These are phyloP conservation scores for Pocota personata DNA, from an alignment of 2,888 invertebrate species.

Conservation along the genomic window DNA sequence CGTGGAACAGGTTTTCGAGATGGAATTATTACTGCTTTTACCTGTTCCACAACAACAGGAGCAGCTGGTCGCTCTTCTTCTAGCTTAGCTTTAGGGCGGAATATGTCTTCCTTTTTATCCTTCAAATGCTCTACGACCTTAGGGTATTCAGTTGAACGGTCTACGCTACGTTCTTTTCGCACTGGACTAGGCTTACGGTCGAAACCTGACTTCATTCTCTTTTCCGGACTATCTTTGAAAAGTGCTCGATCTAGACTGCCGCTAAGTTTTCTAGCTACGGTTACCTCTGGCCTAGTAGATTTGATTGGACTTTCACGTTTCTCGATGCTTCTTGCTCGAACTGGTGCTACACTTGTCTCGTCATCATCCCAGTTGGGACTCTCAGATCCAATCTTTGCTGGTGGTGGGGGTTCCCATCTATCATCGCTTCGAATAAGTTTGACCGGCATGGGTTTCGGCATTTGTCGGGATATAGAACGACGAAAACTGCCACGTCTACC, in stretches of 20 bases:
- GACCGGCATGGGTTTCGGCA: slow-evolving; percentile 56
- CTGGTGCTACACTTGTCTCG: slow-evolving; percentile 60
- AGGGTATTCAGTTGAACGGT: slow-evolving; percentile 59
- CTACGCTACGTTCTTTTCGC: slow-evolving; percentile 62
- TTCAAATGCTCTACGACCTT: slow-evolving; percentile 79
- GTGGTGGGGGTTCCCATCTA: slow-evolving; percentile 65
- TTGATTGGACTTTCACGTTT: slow-evolving; percentile 58
- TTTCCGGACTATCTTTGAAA: slow-evolving; percentile 74
- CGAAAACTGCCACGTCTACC: slow-evolving; percentile 75
- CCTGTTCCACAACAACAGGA: slow-evolving; percentile 76
- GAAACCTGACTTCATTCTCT: slow-evolving; percentile 72
- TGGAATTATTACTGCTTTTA: slow-evolving; percentile 72
- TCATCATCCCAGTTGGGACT: slow-evolving; percentile 78
- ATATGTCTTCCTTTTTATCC: slow-evolving; percentile 76
- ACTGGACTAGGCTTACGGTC: slow-evolving; percentile 74
- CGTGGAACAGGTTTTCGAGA: slow-evolving; percentile 74
- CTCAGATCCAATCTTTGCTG: slow-evolving; percentile 74
- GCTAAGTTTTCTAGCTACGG: slow-evolving; percentile 53
- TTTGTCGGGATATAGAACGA: slow-evolving; percentile 77
- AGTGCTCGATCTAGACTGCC: slow-evolving; percentile 46
- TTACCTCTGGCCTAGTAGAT: slow-evolving; percentile 19
- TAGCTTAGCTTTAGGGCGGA: slow-evolving; percentile 54
- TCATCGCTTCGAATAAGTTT: slow-evolving; percentile 63
- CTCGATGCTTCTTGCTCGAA: slow-evolving; percentile 43
- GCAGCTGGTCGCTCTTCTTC: slow-evolving; percentile 70